These are phyloP conservation scores for Mactra quadrangularis DNA, from an alignment of 1,140 invertebrate genomes.

Conservation along the genomic window DNA sequence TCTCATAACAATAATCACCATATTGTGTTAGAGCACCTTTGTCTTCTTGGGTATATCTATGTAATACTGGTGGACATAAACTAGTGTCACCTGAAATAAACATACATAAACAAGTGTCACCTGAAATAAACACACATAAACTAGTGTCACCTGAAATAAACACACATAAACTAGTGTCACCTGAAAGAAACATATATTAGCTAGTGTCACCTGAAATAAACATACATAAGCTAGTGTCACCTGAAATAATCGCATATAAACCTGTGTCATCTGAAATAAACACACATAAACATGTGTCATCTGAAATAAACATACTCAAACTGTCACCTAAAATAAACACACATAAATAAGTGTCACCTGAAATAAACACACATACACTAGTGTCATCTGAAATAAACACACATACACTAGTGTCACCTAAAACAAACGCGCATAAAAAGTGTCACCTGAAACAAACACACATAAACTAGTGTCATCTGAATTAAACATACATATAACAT, in stretches of 20 bases:
- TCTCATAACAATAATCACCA: slow-evolving; percentile 50
- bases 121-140: slow-evolving; percentile 26
- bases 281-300: background rate
- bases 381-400: slow-evolving; percentile 20
- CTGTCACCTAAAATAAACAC: background rate
- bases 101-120: slow-evolving; percentile 35
- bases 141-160: slow-evolving; percentile 30
- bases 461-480: background rate
- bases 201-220: too few species aligned
- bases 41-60: slow-evolving; percentile 47
- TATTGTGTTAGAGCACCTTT: slow-evolving; percentile 45
- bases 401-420: slow-evolving; percentile 45
- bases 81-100: slow-evolving; percentile 30
- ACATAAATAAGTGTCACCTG: slow-evolving; percentile 43
- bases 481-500: background rate
- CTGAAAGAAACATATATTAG: background rate
- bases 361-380: slow-evolving; percentile 24
- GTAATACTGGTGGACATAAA: slow-evolving; percentile 35
- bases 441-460: background rate
- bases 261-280: too few species aligned
- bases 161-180: slow-evolving; percentile 37
- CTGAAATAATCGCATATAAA: background rate
- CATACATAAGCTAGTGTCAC: background rate
- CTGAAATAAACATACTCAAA: background rate
- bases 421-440: background rate